Evolutionary conservation across 2,113 vertebrate species (phyloP).

Genomic region (Zosterops hypoxanthus): DNA sequence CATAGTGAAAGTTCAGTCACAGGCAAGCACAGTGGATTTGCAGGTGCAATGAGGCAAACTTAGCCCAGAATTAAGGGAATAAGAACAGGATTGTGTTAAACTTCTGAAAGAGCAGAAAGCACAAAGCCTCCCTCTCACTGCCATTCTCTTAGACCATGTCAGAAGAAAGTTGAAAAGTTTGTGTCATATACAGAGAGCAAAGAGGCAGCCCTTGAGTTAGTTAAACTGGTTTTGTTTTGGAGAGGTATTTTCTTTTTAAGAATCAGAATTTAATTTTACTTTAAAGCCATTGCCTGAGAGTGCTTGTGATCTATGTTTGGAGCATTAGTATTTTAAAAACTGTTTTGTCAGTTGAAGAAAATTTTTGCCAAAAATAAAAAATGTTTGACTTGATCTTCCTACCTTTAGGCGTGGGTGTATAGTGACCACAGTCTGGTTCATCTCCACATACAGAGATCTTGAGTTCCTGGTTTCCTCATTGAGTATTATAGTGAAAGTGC

Average conservation of each 20-base stretch:
- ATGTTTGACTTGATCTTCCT: not conserved
- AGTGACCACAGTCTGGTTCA: slow-evolving; percentile 66
- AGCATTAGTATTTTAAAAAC: not conserved
- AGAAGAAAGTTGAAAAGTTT: not conserved
- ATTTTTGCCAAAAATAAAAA: not conserved
- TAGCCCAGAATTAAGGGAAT: not conserved
- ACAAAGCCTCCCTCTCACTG: not conserved
- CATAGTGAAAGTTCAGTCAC: not conserved
- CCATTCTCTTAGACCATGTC: not conserved
- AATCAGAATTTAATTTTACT: not conserved
- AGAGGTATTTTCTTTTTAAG: not conserved
- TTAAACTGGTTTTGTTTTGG: not conserved
- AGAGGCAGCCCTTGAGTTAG: not conserved
- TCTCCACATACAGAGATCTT: slow-evolving; percentile 65
- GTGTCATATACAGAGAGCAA: not conserved
- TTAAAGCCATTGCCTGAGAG: not conserved
- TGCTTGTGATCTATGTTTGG: not conserved
- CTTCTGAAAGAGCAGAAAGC: not conserved
- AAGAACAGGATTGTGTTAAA: not conserved
- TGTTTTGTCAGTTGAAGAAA: not conserved
- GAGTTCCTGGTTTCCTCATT: slow-evolving; percentile 15
- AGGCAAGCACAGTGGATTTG: not conserved
- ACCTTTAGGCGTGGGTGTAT: slow-evolving; percentile 80
- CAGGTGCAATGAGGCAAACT: not conserved
- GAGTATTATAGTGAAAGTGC: slow-evolving; percentile 75